Conservation (phyloP, 1,140 invertebrate genomes). For the Himalopsyche phryganea region DNA sequence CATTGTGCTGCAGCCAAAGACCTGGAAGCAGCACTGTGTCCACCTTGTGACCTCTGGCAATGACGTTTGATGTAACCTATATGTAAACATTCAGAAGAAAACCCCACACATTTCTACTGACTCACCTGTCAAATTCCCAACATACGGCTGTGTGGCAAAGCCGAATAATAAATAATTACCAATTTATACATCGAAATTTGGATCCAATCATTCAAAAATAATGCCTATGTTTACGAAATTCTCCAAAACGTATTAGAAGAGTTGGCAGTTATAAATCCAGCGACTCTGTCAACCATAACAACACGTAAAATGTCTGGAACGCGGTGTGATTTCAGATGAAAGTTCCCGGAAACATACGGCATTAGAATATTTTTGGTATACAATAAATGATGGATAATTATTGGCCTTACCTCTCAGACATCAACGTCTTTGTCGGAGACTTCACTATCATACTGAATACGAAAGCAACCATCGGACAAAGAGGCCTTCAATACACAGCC, state of each 20-base stretch:
- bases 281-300: constrained; percentile 10
- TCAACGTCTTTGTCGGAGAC: constrained; percentile 47
- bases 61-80: constrained; percentile 17
- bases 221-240: too few relatives aligned
- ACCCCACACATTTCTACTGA: constrained; percentile 9
- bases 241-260: not conserved
- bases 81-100: constrained; percentile 17
- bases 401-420: constrained; percentile 48
- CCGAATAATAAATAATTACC: not conserved
- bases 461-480: constrained; percentile 52
- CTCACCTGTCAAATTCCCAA: constrained; percentile 18
- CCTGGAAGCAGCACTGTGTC: not conserved
- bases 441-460: constrained; percentile 52
- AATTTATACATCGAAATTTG: not conserved
- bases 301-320: constrained; percentile 12
- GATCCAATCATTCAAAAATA: too few relatives aligned
- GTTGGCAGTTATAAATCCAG: not conserved
- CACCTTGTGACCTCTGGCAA: constrained; percentile 26
- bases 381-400: constrained; percentile 31
- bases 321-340: constrained; percentile 8
- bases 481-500: constrained; percentile 56
- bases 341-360: not conserved
- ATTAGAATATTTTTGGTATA: not conserved
- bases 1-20: not conserved
- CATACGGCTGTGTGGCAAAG: not conserved